Conservation (phyloP, 2,888 invertebrate genomes). For the Hemaris fuciformis region DNA sequence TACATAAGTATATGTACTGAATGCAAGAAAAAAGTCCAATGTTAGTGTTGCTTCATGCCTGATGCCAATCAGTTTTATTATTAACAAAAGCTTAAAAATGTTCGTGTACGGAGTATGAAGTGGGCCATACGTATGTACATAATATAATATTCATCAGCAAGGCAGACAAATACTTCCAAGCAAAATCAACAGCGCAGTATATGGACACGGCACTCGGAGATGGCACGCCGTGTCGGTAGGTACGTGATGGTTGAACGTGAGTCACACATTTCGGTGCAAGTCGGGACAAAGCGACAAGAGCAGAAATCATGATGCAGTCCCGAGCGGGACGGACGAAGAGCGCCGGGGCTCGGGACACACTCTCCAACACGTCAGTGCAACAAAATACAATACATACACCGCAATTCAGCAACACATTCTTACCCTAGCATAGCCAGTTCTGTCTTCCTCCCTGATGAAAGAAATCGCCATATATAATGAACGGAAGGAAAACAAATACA, state of each 20-base stretch:
- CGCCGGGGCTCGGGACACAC: constrained; percentile 33
- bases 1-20: constrained; percentile 64
- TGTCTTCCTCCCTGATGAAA: constrained; percentile 82
- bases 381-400: constrained; percentile 63
- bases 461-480: constrained; percentile 61
- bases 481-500: constrained; percentile 35
- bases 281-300: constrained; percentile 56
- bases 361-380: constrained; percentile 50
- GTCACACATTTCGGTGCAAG: constrained; percentile 41
- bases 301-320: constrained; percentile 51
- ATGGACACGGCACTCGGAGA: neutral
- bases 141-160: constrained; percentile 73
- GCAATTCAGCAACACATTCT: constrained; percentile 74
- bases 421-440: constrained; percentile 81
- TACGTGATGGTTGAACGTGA: neutral
- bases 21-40: constrained; percentile 65
- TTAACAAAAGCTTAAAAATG: constrained; percentile 65
- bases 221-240: constrained; percentile 8
- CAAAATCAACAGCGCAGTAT: constrained; percentile 53
- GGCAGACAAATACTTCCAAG: constrained; percentile 73
- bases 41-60: constrained; percentile 77
- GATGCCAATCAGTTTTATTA: constrained; percentile 55
- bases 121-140: constrained; percentile 54
- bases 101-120: constrained; percentile 22
- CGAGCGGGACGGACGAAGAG: constrained; percentile 32